Percentiles rank a stretch among this genome's conserved stretches.
phyloP scores from a whole-genome alignment of 1,140 invertebrate genomes.

The Bicyclus anynana region DNA sequence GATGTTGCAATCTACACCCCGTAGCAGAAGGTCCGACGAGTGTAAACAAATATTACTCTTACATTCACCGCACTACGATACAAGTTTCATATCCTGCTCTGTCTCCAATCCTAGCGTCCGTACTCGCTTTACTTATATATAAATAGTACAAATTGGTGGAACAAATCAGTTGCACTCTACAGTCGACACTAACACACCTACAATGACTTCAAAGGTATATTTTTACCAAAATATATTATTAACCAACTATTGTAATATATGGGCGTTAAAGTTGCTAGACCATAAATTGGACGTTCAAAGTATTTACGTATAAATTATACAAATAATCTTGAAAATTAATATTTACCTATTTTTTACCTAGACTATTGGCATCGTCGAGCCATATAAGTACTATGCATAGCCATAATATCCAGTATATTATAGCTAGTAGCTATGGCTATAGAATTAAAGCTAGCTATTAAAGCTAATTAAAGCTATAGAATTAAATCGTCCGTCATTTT shows the following conservation, averaged over 20 bases:
- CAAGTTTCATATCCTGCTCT: constrained; percentile 13
- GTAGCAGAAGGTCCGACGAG: background rate
- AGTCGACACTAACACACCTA: constrained; percentile 37
- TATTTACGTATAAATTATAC: too few species aligned
- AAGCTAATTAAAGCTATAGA: too few species aligned
- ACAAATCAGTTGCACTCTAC: constrained; percentile 31
- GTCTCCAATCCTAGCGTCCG: constrained; percentile 15
- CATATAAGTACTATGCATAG: too few species aligned
- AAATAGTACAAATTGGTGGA: constrained; percentile 20
- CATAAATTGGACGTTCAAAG: too few species aligned
- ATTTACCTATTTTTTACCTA: too few species aligned
- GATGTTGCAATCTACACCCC: background rate
- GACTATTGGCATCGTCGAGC: too few species aligned
- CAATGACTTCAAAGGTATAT: constrained; percentile 57
- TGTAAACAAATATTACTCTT: background rate
- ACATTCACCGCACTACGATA: background rate
- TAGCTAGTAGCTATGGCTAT: too few species aligned
- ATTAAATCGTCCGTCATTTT: too few species aligned
- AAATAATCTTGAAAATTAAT: too few species aligned
- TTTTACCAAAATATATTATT: background rate
- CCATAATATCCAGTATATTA: too few species aligned
- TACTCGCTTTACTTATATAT: constrained; percentile 12
- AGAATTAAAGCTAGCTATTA: too few species aligned
- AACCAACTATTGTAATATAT: background rate
- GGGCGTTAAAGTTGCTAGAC: too few species aligned